phyloP scores from a whole-genome alignment of 2,113 vertebrate species.

The Etheostoma cragini region DNA sequence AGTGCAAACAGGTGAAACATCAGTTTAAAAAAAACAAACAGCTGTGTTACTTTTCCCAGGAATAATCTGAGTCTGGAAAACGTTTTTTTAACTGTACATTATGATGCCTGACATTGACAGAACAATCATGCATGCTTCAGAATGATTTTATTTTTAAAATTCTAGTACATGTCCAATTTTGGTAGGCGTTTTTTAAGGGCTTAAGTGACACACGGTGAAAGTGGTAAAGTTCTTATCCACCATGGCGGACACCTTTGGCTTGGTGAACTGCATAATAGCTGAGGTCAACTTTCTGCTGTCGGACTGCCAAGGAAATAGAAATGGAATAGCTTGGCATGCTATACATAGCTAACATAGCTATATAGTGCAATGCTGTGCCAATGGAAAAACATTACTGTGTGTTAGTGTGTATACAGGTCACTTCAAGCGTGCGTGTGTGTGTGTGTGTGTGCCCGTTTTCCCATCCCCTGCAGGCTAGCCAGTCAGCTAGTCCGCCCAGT shows the following conservation, averaged over 20 bases:
- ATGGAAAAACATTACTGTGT: constrained; percentile 38
- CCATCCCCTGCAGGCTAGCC: constrained; percentile 13
- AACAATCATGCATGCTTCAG: too few species aligned
- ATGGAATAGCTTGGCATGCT: background rate
- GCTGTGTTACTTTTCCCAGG: too few species aligned
- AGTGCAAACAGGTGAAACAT: too few species aligned
- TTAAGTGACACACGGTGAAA: background rate
- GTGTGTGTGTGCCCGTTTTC: background rate
- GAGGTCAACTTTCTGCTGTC: constrained; percentile 7
- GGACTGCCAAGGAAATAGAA: constrained; percentile 14
- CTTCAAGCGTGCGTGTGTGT: constrained; percentile 3
- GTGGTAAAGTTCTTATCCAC: background rate
- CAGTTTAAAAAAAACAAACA: too few species aligned
- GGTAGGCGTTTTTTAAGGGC: background rate
- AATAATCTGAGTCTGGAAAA: too few species aligned
- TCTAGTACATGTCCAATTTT: background rate
- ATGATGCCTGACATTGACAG: too few species aligned
- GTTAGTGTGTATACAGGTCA: constrained; percentile 7
- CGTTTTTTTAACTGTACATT: too few species aligned
- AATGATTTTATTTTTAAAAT: background rate
- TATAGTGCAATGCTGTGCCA: constrained; percentile 5
- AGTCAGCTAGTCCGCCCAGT: constrained; percentile 10
- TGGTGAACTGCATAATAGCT: constrained; percentile 22
- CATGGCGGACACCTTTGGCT: background rate
- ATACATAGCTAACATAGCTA: constrained; percentile 1